A percentile compares a stretch with the other conserved stretches of the same genome.
phyloP scores from a whole-genome alignment of 2,888 invertebrate genomes.

The Stomorhina lunata region DNA sequence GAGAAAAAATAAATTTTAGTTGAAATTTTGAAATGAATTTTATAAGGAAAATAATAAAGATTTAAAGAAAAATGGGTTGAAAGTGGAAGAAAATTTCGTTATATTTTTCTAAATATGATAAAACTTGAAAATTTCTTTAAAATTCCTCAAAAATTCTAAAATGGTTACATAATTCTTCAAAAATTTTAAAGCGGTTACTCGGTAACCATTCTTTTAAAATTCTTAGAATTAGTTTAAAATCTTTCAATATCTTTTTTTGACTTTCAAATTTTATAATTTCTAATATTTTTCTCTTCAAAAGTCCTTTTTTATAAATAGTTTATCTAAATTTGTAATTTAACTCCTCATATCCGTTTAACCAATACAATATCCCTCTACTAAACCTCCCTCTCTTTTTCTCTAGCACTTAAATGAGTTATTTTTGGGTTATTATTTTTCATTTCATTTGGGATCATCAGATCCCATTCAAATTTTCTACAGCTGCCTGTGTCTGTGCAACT shows the following conservation, averaged over 20 bases:
- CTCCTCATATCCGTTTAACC: slow-evolving; percentile 33
- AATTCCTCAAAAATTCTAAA: too few species aligned
- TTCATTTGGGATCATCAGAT: background rate
- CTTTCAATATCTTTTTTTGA: too few species aligned
- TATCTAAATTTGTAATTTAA: slow-evolving; percentile 52
- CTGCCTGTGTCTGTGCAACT: slow-evolving; percentile 16
- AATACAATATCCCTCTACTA: background rate
- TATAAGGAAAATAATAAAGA: background rate
- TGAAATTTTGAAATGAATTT: background rate
- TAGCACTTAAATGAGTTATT: background rate
- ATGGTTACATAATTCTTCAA: too few species aligned
- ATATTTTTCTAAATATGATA: too few species aligned
- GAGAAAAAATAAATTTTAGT: background rate
- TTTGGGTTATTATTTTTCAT: background rate
- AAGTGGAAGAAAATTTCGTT: too few species aligned
- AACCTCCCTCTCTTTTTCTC: background rate
- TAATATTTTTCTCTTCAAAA: background rate
- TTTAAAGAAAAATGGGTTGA: background rate
- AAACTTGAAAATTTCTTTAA: too few species aligned
- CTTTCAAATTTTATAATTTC: too few species aligned
- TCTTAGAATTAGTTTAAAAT: too few species aligned
- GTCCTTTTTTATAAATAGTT: background rate
- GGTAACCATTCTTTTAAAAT: background rate
- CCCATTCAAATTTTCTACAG: slow-evolving; percentile 23
- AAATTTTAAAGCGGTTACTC: background rate